Conservation (phyloP, 2,113 vertebrate genomes). For the Burhinus bistriatus region DNA sequence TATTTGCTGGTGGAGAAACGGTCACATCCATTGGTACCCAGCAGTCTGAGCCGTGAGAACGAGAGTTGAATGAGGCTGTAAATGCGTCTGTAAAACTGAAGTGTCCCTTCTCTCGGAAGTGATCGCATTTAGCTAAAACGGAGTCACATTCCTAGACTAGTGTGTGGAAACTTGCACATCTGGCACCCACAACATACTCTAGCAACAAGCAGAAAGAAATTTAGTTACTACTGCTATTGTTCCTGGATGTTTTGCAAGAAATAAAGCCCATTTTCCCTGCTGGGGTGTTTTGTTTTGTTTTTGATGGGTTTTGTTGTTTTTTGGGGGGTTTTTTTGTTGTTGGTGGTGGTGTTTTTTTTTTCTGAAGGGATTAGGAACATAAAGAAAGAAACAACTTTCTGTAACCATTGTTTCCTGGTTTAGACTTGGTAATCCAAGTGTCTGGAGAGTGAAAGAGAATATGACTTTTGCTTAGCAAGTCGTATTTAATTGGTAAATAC, state of each 20-base stretch:
- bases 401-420: neutral
- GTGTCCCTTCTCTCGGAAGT: neutral
- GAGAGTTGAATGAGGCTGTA: neutral
- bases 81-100: neutral
- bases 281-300: too few species aligned
- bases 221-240: conserved; percentile 29
- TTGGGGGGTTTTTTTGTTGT: too few species aligned
- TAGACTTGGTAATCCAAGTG: neutral
- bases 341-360: neutral
- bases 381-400: neutral
- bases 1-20: neutral
- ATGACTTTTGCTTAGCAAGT: neutral
- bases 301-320: neutral
- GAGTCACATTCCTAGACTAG: neutral
- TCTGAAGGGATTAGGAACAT: neutral
- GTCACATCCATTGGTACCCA: neutral
- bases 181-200: neutral
- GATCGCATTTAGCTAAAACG: neutral
- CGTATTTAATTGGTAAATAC: neutral
- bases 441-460: neutral
- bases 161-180: conserved; percentile 28
- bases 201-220: neutral
- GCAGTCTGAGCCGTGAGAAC: neutral
- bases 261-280: neutral
- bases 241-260: conserved; percentile 26